Percentiles rank a stretch among this genome's conserved stretches.
Evolutionary conservation across 2,888 invertebrate species (phyloP).

Genomic region (Tribolium freemani): DNA sequence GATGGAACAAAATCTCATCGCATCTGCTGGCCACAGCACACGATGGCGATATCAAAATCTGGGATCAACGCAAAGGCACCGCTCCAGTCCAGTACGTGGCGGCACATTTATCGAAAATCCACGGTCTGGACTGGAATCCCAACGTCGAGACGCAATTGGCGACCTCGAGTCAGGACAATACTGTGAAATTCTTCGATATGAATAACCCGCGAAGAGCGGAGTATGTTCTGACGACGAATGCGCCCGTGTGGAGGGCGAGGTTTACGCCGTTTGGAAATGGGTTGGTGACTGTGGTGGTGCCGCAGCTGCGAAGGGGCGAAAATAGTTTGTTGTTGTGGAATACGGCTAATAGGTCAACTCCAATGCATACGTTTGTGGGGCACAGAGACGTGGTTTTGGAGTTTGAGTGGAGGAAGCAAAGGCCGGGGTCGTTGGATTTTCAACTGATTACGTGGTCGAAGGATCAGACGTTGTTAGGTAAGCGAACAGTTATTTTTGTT

Average conservation of each 20-base stretch:
- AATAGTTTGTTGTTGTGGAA: constrained; percentile 87
- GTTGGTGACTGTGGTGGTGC: constrained; percentile 91
- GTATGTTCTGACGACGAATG: constrained; percentile 85
- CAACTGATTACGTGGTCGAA: constrained; percentile 96
- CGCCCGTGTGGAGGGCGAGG: constrained; percentile 91
- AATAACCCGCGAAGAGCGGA: constrained; percentile 88
- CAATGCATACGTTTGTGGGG: constrained; percentile 93
- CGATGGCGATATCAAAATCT: constrained; percentile 95
- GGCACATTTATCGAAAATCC: constrained; percentile 91
- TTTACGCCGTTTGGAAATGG: constrained; percentile 91
- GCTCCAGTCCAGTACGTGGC: constrained; percentile 93
- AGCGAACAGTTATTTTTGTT: too few relatives aligned
- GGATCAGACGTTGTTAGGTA: constrained; percentile 86
- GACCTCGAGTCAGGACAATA: constrained; percentile 95
- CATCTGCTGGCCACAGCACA: constrained; percentile 93
- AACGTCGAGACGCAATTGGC: constrained; percentile 86
- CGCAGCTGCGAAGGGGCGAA: constrained; percentile 90
- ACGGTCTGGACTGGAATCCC: constrained; percentile 95
- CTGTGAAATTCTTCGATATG: constrained; percentile 95
- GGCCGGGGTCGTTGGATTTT: constrained; percentile 73
- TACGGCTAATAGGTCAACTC: constrained; percentile 77
- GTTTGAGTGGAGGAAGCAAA: constrained; percentile 91
- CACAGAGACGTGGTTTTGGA: constrained; percentile 95
- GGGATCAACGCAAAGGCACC: constrained; percentile 92
- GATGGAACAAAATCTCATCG: constrained; percentile 90